Evolutionary conservation across 2,797 vertebrate species (phyloP).

Genomic region (Threskiornis aethiopicus): DNA sequence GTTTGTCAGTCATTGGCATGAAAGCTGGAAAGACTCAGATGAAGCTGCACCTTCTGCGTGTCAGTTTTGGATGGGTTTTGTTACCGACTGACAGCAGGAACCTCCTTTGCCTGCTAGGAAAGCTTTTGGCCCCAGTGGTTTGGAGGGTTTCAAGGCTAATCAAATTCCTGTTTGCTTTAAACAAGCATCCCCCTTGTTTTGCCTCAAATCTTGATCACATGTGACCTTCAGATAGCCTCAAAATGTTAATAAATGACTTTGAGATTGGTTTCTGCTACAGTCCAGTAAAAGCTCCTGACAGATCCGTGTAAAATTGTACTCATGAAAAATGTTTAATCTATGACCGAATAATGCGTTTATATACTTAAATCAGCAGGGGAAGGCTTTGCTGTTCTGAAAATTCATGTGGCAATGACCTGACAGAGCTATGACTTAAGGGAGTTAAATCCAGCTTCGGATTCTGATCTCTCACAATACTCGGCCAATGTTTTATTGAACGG

Average conservation of each 20-base stretch:
- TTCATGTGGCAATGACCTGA: not conserved
- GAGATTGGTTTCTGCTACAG: not conserved
- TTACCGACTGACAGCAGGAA: not conserved
- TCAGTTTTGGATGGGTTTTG: not conserved
- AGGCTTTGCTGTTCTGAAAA: not conserved
- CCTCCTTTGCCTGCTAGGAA: not conserved
- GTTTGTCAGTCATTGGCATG: not conserved
- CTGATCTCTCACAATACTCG: not conserved
- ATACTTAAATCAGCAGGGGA: not conserved
- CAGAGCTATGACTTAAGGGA: not conserved
- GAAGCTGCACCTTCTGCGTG: not conserved
- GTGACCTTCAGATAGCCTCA: not conserved
- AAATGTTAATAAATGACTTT: conserved; percentile 4
- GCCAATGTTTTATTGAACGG: not conserved
- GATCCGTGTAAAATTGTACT: not conserved
- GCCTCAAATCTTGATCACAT: not conserved
- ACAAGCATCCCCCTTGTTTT: not conserved
- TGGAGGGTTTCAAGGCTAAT: not conserved
- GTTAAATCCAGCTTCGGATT: not conserved
- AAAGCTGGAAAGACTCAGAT: not conserved
- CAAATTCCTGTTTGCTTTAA: not conserved
- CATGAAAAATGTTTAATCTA: not conserved
- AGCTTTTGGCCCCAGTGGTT: not conserved
- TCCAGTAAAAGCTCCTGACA: not conserved
- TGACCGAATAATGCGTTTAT: not conserved